Percentiles rank a stretch among this genome's conserved stretches.
Evolutionary conservation across 1,140 invertebrate genomes (phyloP).

Genomic region (Trichonephila clavipes): DNA sequence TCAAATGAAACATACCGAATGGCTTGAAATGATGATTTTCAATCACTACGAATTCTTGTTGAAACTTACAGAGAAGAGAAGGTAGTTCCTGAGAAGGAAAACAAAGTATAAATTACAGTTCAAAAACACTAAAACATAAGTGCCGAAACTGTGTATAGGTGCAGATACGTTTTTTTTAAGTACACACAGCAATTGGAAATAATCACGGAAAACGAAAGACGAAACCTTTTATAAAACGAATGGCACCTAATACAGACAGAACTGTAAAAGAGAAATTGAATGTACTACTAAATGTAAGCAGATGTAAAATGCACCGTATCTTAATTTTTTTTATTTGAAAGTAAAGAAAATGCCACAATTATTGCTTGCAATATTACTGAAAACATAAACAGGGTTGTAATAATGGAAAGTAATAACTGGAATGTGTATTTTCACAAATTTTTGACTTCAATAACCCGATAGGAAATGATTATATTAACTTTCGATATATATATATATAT

Average conservation of each 20-base stretch:
- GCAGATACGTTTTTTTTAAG: neutral
- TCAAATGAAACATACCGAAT: constrained; percentile 25
- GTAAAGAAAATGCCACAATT: too few relatives aligned
- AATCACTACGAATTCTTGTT: constrained; percentile 9
- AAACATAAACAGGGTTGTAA: too few relatives aligned
- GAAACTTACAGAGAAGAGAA: constrained; percentile 24
- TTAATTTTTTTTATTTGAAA: too few relatives aligned
- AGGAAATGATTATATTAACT: too few relatives aligned
- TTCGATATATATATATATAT: too few relatives aligned
- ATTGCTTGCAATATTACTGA: too few relatives aligned
- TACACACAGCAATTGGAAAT: neutral
- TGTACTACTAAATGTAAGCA: too few relatives aligned
- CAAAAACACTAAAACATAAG: constrained; percentile 23
- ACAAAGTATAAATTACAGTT: constrained; percentile 35
- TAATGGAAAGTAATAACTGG: too few relatives aligned
- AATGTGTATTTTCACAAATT: too few relatives aligned
- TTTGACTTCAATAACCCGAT: too few relatives aligned
- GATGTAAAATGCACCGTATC: too few relatives aligned
- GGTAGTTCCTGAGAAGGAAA: constrained; percentile 37
- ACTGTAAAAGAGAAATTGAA: neutral
- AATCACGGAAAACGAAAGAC: neutral
- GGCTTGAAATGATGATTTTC: constrained; percentile 9
- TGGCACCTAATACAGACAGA: neutral
- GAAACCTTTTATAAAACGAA: neutral
- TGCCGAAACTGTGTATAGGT: constrained; percentile 20